phyloP scores from a whole-genome alignment of 2,113 vertebrate species.

The Micromys minutus region DNA sequence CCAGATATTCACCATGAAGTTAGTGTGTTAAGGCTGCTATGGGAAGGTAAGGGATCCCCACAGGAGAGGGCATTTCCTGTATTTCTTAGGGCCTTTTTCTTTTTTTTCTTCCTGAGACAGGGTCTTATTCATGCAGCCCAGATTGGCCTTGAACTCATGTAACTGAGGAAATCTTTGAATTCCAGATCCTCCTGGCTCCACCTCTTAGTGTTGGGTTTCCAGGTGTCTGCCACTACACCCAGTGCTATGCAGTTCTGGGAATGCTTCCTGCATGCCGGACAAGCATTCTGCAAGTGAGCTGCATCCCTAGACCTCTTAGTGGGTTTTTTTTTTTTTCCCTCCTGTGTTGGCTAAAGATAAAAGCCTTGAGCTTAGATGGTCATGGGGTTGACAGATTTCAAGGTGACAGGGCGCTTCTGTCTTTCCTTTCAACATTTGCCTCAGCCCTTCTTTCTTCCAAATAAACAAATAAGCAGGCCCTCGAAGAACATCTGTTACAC shows the following conservation, averaged over 20 bases:
- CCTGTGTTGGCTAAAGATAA: neutral
- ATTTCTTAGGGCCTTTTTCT: neutral
- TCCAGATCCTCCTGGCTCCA: neutral
- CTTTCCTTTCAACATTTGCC: neutral
- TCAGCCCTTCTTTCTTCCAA: neutral
- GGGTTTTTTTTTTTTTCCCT: neutral
- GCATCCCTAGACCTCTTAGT: neutral
- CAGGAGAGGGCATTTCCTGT: neutral
- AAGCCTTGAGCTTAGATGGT: neutral
- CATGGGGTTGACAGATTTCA: neutral
- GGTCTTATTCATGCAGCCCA: neutral
- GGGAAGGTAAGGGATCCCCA: neutral
- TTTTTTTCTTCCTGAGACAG: neutral
- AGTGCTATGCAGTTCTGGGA: neutral
- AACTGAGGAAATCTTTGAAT: neutral
- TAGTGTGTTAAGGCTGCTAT: fast-evolving
- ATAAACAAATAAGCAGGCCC: neutral
- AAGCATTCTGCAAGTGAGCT: neutral
- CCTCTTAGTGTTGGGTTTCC: neutral
- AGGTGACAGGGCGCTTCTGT: neutral
- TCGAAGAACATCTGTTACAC: neutral
- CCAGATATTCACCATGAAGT: fast-evolving
- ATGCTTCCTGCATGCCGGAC: neutral
- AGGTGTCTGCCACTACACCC: no score
- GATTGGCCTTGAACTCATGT: neutral